Evolutionary conservation across 2,888 invertebrate genomes (phyloP).

Genomic region (Cynaeus angustus): DNA sequence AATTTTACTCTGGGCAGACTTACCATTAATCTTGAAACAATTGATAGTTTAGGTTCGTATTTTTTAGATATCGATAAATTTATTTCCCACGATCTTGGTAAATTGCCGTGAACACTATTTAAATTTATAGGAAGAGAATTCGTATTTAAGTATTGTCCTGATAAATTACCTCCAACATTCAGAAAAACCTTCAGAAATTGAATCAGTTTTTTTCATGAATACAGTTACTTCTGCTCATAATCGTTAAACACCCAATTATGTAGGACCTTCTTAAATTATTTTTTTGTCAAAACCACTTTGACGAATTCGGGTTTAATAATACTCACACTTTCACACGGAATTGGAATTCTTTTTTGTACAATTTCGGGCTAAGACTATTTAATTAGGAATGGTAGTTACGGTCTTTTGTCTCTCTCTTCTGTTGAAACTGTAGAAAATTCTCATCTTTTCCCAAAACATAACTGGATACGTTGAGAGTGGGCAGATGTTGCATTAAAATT

Average conservation of each 20-base stretch:
- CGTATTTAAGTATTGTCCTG: constrained; percentile 49
- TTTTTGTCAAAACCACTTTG: constrained; percentile 22
- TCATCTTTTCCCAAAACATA: constrained; percentile 11
- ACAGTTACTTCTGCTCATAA: constrained; percentile 38
- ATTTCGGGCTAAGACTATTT: too few species aligned
- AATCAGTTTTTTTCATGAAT: constrained; percentile 41
- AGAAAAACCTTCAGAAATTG: constrained; percentile 45
- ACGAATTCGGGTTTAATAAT: constrained; percentile 13
- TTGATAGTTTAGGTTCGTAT: constrained; percentile 18
- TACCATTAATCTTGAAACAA: constrained; percentile 49
- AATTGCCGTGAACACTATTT: constrained; percentile 51
- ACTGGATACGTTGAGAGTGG: constrained; percentile 19
- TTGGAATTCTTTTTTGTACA: not conserved
- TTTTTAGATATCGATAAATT: constrained; percentile 30
- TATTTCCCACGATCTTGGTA: constrained; percentile 52
- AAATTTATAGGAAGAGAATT: constrained; percentile 48
- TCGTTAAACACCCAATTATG: constrained; percentile 22
- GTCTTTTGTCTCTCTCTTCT: not conserved
- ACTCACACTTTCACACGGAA: not conserved
- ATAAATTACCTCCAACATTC: constrained; percentile 42
- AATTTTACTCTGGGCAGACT: not conserved
- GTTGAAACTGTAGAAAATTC: too few species aligned
- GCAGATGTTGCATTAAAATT: constrained; percentile 40
- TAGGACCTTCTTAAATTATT: constrained; percentile 25
- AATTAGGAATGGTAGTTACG: not conserved